phyloP scores from a whole-genome alignment of 1,140 invertebrate species.

The Drosophila mayri region DNA sequence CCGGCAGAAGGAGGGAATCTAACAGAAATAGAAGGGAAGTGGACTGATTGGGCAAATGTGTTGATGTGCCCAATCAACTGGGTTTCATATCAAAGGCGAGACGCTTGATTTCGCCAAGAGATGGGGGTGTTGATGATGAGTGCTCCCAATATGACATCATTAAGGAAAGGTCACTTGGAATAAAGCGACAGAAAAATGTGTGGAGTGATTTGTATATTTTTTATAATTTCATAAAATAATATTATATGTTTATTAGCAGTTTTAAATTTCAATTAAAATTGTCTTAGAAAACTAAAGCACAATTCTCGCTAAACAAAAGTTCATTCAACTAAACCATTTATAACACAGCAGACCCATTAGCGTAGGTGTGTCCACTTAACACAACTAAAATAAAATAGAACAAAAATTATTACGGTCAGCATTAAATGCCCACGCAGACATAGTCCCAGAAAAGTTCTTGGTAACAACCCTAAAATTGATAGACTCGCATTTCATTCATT shows the following conservation, averaged over 20 bases:
- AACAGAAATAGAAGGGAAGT: conserved; percentile 9
- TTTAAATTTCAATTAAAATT: background rate
- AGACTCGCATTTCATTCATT: conserved; percentile 39
- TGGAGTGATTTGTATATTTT: conserved; percentile 7
- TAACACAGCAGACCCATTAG: conserved; percentile 19
- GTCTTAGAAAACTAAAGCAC: background rate
- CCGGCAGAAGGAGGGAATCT: background rate
- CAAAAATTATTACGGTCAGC: conserved; percentile 65
- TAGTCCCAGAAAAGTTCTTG: conserved; percentile 29
- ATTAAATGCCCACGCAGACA: conserved; percentile 56
- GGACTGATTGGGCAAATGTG: conserved; percentile 71
- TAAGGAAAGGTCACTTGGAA: conserved; percentile 35
- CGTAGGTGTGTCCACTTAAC: conserved; percentile 75
- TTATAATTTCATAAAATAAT: background rate
- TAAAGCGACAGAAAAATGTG: conserved; percentile 38
- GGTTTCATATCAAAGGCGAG: conserved; percentile 58
- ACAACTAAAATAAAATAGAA: conserved; percentile 67
- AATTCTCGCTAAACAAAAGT: conserved; percentile 1
- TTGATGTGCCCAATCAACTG: conserved; percentile 74
- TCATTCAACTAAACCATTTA: conserved; percentile 53
- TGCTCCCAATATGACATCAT: conserved; percentile 53
- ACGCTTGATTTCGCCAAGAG: conserved; percentile 13
- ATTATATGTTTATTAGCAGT: background rate
- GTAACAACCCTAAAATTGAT: conserved; percentile 8
- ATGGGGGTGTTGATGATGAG: conserved; percentile 8